Evolutionary conservation across 1,140 invertebrate species (phyloP), one percentile per base, ranked within the genome.

Genomic region (Ostrea denselamellosa): DNA sequence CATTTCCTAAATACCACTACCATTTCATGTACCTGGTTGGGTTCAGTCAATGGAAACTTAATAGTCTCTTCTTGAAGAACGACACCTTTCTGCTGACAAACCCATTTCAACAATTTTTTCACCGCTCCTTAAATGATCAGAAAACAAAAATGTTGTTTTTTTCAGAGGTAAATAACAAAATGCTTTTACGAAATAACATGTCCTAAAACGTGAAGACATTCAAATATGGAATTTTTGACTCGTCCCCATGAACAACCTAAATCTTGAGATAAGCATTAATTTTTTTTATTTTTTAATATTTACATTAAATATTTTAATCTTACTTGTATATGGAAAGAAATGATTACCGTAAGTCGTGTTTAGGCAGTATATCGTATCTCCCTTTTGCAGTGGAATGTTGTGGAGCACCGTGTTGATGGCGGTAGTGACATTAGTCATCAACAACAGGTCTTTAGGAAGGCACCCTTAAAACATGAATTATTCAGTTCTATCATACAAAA

Each of bases 341-440:
- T 58, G 53, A 34, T 91, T 89, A 93, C 94, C 94, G 90, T 95
- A 95, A 51, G 93, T 94, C 8, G 91, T 86, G 88, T 87, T 93
- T 0, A 94, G 88, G 10, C 90, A 91, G 82, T 94, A 93, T 7
- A 95, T 91, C 34, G 86, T 90, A 85, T 94, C 94, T n/a, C 90
- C 93, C 71, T 88, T 65, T 8, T 87, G 65, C 44, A 94, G 87
- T 34, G 90, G 81, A 17, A 94, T 87, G 71, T 90, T 93, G 51
- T 90, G 91, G 8, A 95, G 87, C 0, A 95, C 92, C 22, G 92
- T 91, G 85, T 94, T 94, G 22, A 92, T 90, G 19, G 92, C 94
- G 71, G 92, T 94, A 44, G 94, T 94, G 8, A 90, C 94, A 90
- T 95, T 95, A 44, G 90, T 92, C 51, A 95, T 87, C 52, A 95